These are phyloP conservation scores for Drosophila kambysellisi DNA, from an alignment of 2,888 invertebrate genomes.

Conservation along the genomic window DNA sequence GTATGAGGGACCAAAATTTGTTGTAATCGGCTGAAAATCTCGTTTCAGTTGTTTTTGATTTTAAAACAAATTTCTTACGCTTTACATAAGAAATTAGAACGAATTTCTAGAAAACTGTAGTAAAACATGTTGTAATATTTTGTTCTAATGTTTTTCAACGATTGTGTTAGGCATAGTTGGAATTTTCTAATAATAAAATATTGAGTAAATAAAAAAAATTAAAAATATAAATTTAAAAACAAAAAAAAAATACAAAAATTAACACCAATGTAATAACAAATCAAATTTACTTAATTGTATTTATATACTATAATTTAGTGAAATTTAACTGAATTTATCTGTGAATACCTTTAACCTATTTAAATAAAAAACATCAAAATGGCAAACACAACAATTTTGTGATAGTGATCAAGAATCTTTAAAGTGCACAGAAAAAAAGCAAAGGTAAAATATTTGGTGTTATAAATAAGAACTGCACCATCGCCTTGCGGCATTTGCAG, in stretches of 20 bases:
- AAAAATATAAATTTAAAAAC: background rate
- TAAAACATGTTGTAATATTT: background rate
- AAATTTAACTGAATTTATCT: background rate
- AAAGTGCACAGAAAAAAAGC: slow-evolving; percentile 10
- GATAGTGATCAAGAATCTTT: slow-evolving; percentile 20
- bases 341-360: background rate
- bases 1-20: background rate
- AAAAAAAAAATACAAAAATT: background rate
- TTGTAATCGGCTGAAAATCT: background rate
- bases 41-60: background rate
- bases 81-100: background rate
- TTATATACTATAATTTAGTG: background rate
- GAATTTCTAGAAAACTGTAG: background rate
- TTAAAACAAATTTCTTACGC: background rate
- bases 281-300: background rate
- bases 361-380: slow-evolving; percentile 13
- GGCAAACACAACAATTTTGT: slow-evolving; percentile 21
- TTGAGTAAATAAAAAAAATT: background rate
- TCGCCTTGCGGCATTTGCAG: slow-evolving; percentile 27
- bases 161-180: background rate
- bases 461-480: slow-evolving; percentile 15
- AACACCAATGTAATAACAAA: background rate
- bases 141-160: background rate
- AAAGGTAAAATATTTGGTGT: slow-evolving; percentile 30
- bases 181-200: background rate